Evolutionary conservation across 2,888 invertebrate genomes (phyloP).

Genomic region (Axea sp.): DNA sequence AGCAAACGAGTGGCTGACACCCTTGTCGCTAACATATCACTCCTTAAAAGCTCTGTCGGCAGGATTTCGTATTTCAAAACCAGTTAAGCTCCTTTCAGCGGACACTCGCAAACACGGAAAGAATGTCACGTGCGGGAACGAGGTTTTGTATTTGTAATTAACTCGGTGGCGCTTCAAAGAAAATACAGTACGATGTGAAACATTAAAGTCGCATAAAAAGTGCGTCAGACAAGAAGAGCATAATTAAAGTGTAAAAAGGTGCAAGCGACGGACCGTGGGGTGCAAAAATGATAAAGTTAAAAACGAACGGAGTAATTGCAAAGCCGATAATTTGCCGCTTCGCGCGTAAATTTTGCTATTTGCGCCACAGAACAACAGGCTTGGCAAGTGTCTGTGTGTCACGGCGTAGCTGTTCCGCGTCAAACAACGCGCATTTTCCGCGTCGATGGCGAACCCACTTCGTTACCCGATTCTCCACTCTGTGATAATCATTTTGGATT

Average conservation of each 20-base stretch:
- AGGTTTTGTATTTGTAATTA: constrained; percentile 60
- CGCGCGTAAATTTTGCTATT: constrained; percentile 5
- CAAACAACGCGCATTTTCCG: constrained; percentile 30
- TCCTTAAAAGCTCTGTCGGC: constrained; percentile 55
- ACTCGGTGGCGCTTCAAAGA: constrained; percentile 54
- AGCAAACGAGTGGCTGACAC: constrained; percentile 40
- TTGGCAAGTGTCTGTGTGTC: too few relatives aligned
- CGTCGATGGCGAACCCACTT: constrained; percentile 6
- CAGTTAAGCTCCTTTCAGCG: constrained; percentile 57
- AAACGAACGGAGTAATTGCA: constrained; percentile 16
- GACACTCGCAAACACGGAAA: constrained; percentile 46
- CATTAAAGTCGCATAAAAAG: constrained; percentile 49
- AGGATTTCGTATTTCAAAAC: constrained; percentile 59
- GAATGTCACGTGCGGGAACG: constrained; percentile 56
- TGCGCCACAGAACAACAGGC: constrained; percentile 9
- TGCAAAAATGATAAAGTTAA: constrained; percentile 28
- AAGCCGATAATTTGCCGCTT: constrained; percentile 44
- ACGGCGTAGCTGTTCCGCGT: background rate
- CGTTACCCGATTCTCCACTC: constrained; percentile 19
- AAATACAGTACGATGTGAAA: constrained; percentile 47
- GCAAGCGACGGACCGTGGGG: constrained; percentile 1
- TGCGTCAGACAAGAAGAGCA: constrained; percentile 50
- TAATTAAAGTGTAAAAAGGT: constrained; percentile 43
- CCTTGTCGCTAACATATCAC: constrained; percentile 50
- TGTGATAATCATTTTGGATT: constrained; percentile 14